phyloP scores from a whole-genome alignment of 2,113 vertebrate genomes.

The Oreochromis spilurus region DNA sequence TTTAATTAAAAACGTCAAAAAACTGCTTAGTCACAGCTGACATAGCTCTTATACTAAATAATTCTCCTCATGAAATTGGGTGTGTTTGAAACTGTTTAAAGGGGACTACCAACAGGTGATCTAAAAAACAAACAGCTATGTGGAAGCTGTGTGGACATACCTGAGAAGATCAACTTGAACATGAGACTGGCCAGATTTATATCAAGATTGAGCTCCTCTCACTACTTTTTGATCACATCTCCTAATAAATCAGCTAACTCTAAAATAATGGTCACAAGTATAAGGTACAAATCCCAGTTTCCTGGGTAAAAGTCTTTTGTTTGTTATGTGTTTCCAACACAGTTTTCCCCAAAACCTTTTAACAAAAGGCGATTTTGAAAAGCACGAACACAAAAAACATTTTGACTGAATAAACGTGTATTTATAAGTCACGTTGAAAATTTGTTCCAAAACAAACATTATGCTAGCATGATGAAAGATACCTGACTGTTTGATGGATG shows the following conservation, averaged over 20 bases:
- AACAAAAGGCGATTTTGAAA: not conserved
- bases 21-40: not conserved
- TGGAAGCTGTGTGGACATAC: not conserved
- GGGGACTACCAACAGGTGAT: not conserved
- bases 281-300: not conserved
- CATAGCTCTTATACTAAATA: not conserved
- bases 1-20: not conserved
- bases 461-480: not conserved
- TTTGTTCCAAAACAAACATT: not conserved
- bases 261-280: not conserved
- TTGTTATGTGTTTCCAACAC: not conserved
- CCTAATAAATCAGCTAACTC: not conserved
- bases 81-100: not conserved
- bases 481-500: not conserved
- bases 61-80: not conserved
- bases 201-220: not conserved
- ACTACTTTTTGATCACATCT: not conserved
- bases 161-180: not conserved
- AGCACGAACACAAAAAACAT: not conserved
- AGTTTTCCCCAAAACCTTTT: not conserved
- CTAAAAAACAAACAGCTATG: not conserved
- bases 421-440: not conserved
- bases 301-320: not conserved
- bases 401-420: not conserved
- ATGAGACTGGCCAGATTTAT: not conserved